Conservation (phyloP, 2,113 vertebrate genomes). For the Zapus hudsonius region DNA sequence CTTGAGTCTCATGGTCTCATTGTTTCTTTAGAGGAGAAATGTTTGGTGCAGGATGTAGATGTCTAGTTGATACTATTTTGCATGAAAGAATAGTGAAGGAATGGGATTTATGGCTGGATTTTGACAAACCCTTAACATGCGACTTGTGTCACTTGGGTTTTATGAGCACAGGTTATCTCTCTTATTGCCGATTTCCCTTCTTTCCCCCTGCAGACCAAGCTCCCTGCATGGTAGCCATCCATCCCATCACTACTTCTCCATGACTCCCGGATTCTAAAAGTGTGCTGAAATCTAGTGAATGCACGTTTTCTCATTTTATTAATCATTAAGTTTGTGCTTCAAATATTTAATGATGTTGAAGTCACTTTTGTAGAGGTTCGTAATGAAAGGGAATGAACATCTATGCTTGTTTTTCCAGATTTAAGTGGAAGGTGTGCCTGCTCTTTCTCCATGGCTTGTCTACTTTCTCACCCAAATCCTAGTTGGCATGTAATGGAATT, state of each 20-base stretch:
- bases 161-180: neutral
- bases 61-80: neutral
- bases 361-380: neutral
- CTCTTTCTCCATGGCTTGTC: neutral
- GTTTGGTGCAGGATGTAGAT: neutral
- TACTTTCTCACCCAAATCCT: neutral
- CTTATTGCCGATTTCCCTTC: neutral
- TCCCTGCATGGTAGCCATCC: neutral
- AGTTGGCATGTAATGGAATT: neutral
- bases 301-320: neutral
- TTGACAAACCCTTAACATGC: neutral
- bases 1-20: neutral
- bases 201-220: neutral
- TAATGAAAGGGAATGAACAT: neutral
- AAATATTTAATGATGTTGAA: neutral
- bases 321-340: neutral
- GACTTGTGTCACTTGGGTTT: neutral
- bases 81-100: neutral
- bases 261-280: conserved; percentile 11
- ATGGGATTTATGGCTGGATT: neutral
- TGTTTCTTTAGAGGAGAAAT: neutral
- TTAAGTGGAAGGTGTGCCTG: neutral
- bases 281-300: neutral
- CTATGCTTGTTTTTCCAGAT: neutral
- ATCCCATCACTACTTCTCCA: neutral